Evolutionary conservation across 2,888 invertebrate genomes (phyloP).

Genomic region (Julus scanicus): DNA sequence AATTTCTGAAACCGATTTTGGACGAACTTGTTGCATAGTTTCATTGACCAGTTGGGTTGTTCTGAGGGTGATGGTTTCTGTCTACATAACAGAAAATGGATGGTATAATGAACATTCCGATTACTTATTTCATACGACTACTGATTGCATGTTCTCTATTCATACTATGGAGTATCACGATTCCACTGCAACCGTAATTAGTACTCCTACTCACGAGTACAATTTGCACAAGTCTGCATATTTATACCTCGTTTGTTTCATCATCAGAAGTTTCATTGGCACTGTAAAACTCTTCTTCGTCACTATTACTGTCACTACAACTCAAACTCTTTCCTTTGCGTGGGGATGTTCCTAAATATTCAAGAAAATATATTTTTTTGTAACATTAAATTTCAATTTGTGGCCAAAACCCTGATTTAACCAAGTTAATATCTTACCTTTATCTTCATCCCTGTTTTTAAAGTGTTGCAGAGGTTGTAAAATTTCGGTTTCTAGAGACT

Average conservation of each 20-base stretch:
- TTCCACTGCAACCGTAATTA: no score
- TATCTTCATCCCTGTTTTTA: conserved; percentile 5
- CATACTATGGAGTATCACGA: no score
- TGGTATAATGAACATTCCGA: neutral
- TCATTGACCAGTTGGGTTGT: neutral
- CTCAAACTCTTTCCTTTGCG: neutral
- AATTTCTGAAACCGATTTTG: conserved; percentile 20
- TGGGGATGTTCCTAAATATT: neutral
- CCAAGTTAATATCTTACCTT: no score
- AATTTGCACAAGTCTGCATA: no score
- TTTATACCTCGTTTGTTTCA: neutral
- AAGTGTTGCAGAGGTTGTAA: neutral
- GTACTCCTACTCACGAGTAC: no score
- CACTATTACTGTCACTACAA: conserved; percentile 20
- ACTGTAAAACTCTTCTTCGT: conserved; percentile 1
- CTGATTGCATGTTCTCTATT: no score
- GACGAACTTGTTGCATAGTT: neutral
- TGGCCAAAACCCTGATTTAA: no score
- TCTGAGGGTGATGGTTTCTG: neutral
- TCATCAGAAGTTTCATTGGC: conserved; percentile 22
- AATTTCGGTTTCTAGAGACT: neutral
- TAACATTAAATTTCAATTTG: neutral
- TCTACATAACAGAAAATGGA: neutral
- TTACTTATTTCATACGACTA: no score
- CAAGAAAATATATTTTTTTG: neutral